Base-by-base conservation (phyloP, 2,888 invertebrate genomes). In the Gerris lacustris region DNA sequence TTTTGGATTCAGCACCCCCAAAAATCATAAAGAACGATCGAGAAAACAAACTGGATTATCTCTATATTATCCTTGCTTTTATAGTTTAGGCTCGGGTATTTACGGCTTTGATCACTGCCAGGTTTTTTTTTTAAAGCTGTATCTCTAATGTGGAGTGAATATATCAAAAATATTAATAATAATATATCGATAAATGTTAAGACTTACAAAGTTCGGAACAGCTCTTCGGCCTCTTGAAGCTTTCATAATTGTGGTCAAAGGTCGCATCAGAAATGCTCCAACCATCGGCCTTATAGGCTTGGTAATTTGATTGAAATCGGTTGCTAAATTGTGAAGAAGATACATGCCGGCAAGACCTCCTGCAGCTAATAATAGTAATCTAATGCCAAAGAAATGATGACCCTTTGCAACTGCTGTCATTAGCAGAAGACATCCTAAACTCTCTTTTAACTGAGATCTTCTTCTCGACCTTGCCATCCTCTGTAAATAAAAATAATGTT, bases 311-410 rank as follows among this genome's bases (percentile, higher is more conserved):
- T 78, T 79, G 75, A 80, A 82, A 75, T 82, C 82, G 75, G 81
- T 80, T 5, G 82, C 82, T 63, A 83, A 76, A 63, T 79, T 79
- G 77, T 83, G 82, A 55, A 82, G 76, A 80, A 83, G 79, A 80
- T 81, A 83, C 73, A 83, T 75, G 11, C 83, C 83, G n/a, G 80
- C 80, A 69, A 83, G 77, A 15, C 83, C 83, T 70, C 82, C 75
- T 11, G 78, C 79, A 7, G 81, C 81, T 71, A 83, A 74, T 62
- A 83, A 73, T 9, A 81, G 78, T 62, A 82, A 71, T 73, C 79
- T 78, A 62, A 82, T 77, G 74, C 81, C 79, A 74, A 80, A 80
- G 45, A 80, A 76, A 63, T 80, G 80, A 2, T 47, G 47, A 47
- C 47, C 47, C 7, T 47, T 6, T 11, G 47, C 6, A 6, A 47